Conservation (phyloP, 2,888 invertebrate genomes). For the Cacoxenus indagator region DNA sequence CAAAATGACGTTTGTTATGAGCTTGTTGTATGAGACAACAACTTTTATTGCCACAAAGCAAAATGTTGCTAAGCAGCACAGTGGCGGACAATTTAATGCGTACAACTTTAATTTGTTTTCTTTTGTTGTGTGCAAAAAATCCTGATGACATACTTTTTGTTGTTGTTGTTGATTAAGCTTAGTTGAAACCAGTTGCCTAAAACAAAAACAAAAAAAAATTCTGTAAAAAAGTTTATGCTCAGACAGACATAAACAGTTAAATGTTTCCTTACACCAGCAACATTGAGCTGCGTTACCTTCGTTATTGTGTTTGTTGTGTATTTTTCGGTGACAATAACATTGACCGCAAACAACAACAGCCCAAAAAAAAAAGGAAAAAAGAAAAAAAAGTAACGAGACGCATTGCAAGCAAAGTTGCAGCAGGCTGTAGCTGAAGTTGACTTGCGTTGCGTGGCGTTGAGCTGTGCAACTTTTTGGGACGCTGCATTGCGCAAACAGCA, state of each 20-base stretch:
- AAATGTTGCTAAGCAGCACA: slow-evolving; percentile 46
- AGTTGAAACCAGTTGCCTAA: slow-evolving; percentile 13
- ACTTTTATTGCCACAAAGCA: too few species aligned
- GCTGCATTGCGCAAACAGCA: slow-evolving; percentile 10
- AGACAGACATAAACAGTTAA: slow-evolving; percentile 43
- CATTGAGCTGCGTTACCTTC: slow-evolving; percentile 17
- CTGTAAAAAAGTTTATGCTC: background rate
- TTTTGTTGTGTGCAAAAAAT: too few species aligned
- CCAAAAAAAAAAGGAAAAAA: background rate
- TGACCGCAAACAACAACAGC: slow-evolving; percentile 43
- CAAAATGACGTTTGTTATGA: slow-evolving; percentile 56
- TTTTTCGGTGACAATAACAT: slow-evolving; percentile 59
- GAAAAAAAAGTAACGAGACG: slow-evolving; percentile 14
- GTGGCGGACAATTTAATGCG: too few species aligned
- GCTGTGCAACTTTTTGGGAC: too few species aligned
- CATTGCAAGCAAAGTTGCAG: slow-evolving; percentile 5
- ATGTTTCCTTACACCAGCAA: slow-evolving; percentile 40
- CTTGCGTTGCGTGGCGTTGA: too few species aligned
- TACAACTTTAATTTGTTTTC: too few species aligned
- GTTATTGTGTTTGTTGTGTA: slow-evolving; percentile 31
- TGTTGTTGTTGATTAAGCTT: slow-evolving; percentile 26
- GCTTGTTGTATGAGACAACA: slow-evolving; percentile 38
- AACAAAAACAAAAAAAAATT: background rate
- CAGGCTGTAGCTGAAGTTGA: background rate
- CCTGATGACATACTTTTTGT: slow-evolving; percentile 35